These are phyloP conservation scores for Cotesia glomerata DNA, from an alignment of 1,140 invertebrate genomes.

Conservation along the genomic window DNA sequence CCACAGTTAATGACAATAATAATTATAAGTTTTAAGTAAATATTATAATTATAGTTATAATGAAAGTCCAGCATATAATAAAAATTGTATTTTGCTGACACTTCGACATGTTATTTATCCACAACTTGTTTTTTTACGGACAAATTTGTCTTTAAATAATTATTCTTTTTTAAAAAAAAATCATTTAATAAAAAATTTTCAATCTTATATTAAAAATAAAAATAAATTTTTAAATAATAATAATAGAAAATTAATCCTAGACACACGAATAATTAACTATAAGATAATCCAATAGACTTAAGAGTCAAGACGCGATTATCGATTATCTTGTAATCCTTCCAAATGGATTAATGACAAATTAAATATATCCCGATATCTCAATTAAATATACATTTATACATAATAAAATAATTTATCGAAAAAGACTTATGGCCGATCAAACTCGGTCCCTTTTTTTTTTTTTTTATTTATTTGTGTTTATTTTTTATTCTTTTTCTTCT, in stretches of 20 bases:
- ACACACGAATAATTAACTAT: neutral
- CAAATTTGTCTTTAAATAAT: too few relatives aligned
- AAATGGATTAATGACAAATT: conserved; percentile 28
- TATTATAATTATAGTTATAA: too few relatives aligned
- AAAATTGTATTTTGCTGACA: too few relatives aligned
- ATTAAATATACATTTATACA: conserved; percentile 21
- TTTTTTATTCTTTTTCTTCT: neutral
- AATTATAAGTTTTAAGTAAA: too few relatives aligned
- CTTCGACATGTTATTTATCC: too few relatives aligned
- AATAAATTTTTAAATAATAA: too few relatives aligned
- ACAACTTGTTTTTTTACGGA: too few relatives aligned
- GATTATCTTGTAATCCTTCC: conserved; percentile 13
- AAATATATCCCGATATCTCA: conserved; percentile 30
- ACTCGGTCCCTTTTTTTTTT: conserved; percentile 7
- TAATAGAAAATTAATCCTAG: neutral
- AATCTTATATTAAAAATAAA: too few relatives aligned
- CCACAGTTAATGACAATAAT: too few relatives aligned
- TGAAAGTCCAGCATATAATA: too few relatives aligned
- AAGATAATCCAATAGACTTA: conserved; percentile 13
- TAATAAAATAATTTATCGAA: conserved; percentile 19
- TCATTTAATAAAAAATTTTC: too few relatives aligned
- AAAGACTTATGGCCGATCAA: conserved; percentile 14
- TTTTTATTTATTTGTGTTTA: neutral
- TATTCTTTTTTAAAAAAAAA: too few relatives aligned
- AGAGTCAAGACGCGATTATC: conserved; percentile 1